A percentile compares a stretch with the other conserved stretches of the same genome.
Evolutionary conservation across 2,113 vertebrate species (phyloP).

Genomic region (Taurulus bubalis): DNA sequence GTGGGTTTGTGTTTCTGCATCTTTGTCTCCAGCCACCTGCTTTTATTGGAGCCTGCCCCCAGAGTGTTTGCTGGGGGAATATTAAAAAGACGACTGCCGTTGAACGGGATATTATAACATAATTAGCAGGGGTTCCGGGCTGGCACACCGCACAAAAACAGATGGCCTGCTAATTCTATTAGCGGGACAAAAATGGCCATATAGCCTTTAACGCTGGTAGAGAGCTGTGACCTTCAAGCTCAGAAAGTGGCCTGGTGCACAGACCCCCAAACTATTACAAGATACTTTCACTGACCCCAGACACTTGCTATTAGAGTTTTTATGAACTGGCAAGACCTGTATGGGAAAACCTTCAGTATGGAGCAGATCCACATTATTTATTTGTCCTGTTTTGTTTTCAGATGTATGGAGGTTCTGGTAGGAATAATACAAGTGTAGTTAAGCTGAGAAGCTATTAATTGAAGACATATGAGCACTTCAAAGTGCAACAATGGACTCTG

Average conservation of each 20-base stretch:
- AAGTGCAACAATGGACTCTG: neutral
- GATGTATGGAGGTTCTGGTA: neutral
- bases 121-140: constrained; percentile 86
- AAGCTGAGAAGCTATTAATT: neutral
- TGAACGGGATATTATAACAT: constrained; percentile 86
- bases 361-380: neutral
- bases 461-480: neutral
- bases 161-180: constrained; percentile 88
- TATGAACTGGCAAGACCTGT: constrained; percentile 1
- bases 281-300: constrained; percentile 57
- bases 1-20: constrained; percentile 75
- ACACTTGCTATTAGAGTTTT: constrained; percentile 35
- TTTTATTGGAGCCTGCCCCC: constrained; percentile 81
- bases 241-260: constrained; percentile 62
- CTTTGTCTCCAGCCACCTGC: constrained; percentile 78
- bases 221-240: constrained; percentile 82
- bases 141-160: constrained; percentile 82
- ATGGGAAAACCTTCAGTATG: neutral
- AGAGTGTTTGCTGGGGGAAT: constrained; percentile 82
- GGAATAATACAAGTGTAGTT: neutral
- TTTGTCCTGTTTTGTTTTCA: neutral
- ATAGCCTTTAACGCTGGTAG: constrained; percentile 73
- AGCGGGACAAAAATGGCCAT: constrained; percentile 78
- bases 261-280: constrained; percentile 59
- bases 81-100: constrained; percentile 82